These are phyloP conservation scores for Macropodus opercularis DNA, from an alignment of 2,797 vertebrate genomes.

Conservation along the genomic window DNA sequence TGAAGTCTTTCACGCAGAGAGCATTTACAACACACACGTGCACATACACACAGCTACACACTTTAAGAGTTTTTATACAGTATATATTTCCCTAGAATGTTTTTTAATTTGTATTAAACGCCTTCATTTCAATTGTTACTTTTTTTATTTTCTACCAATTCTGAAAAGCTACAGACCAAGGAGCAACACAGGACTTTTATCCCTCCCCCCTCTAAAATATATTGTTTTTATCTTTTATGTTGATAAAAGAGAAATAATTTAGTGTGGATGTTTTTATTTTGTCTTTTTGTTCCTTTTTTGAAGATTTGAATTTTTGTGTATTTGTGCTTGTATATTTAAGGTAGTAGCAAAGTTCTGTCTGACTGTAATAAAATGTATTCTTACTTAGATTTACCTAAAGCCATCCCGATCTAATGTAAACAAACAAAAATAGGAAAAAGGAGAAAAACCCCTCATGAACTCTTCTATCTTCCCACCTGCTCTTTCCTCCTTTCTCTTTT, in stretches of 20 bases:
- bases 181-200: slow-evolving; percentile 89
- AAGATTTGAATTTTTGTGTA: slow-evolving; percentile 82
- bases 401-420: slow-evolving; percentile 84
- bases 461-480: slow-evolving; percentile 54
- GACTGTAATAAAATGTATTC: slow-evolving; percentile 87
- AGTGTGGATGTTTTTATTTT: slow-evolving; percentile 83
- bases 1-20: slow-evolving; percentile 69
- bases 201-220: slow-evolving; percentile 80
- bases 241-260: slow-evolving; percentile 83
- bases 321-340: slow-evolving; percentile 89
- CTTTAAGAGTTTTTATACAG: slow-evolving; percentile 85
- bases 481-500: slow-evolving; percentile 69
- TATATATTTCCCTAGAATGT: slow-evolving; percentile 85
- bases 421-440: slow-evolving; percentile 80
- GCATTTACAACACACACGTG: slow-evolving; percentile 67
- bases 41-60: slow-evolving; percentile 71
- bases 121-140: slow-evolving; percentile 80
- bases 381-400: slow-evolving; percentile 85
- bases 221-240: slow-evolving; percentile 84
- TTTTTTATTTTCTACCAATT: slow-evolving; percentile 82
- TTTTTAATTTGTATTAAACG: slow-evolving; percentile 82
- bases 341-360: slow-evolving; percentile 87
- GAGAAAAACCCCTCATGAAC: slow-evolving; percentile 74
- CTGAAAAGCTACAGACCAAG: slow-evolving; percentile 95
- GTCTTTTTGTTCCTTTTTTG: slow-evolving; percentile 68